A percentile compares a stretch with the other conserved stretches of the same genome.
Conservation (phyloP, 2,113 vertebrate species). For the Cyanocitta stelleri region DNA sequence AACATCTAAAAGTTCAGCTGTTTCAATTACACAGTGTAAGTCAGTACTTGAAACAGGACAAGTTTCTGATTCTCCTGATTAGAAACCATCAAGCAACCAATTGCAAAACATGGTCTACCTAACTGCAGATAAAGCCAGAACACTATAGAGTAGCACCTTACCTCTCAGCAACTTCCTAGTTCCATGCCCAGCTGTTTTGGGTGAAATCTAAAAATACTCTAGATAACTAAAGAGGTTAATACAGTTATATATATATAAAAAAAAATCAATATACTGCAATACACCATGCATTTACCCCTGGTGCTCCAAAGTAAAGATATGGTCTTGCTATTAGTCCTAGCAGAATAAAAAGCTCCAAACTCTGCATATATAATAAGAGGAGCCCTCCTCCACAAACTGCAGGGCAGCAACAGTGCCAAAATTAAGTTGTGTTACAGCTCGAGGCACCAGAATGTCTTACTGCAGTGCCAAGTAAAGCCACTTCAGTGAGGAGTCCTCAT, state of each 20-base stretch:
- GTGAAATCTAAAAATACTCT: background rate
- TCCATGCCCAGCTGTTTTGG: background rate
- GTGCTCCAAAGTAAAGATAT: background rate
- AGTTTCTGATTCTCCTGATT: background rate
- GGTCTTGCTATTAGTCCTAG: background rate
- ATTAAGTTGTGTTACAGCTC: background rate
- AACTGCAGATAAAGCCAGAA: background rate
- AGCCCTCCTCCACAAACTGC: background rate
- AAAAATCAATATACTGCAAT: background rate
- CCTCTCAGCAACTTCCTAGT: background rate
- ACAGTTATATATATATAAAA: background rate
- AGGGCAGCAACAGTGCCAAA: rapidly evolving
- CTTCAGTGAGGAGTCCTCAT: background rate
- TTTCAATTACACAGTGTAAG: background rate
- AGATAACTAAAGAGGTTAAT: background rate
- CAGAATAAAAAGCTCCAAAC: background rate
- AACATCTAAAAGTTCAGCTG: background rate
- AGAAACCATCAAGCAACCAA: background rate
- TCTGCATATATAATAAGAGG: background rate
- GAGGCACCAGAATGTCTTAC: background rate
- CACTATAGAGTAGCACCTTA: background rate
- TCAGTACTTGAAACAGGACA: background rate
- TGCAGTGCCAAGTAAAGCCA: background rate
- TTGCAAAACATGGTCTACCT: background rate
- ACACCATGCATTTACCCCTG: background rate